These are phyloP conservation scores for Lypha dubia DNA, from an alignment of 2,888 invertebrate genomes.

Conservation along the genomic window DNA sequence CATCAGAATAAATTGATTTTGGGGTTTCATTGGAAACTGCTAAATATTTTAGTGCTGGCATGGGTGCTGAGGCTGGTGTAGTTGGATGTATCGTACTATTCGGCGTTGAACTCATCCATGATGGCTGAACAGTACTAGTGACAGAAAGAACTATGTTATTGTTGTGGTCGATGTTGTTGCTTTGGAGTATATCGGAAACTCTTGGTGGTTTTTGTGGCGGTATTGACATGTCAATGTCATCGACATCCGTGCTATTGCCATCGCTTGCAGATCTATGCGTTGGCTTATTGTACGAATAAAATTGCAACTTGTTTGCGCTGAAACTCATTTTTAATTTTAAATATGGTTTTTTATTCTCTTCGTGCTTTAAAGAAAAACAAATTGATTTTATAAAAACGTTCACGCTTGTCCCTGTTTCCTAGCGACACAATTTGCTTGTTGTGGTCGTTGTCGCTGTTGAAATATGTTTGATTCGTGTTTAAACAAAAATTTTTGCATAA, in stretches of 20 bases:
- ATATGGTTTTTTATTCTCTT: neutral
- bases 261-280: conserved; percentile 18
- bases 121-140: conserved; percentile 75
- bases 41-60: conserved; percentile 32
- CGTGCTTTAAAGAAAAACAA: neutral
- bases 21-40: conserved; percentile 52
- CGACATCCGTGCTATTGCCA: conserved; percentile 53
- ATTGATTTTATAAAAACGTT: neutral
- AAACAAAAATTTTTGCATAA: neutral
- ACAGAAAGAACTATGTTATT: conserved; percentile 73
- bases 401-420: neutral
- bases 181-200: conserved; percentile 51
- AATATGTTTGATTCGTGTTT: conserved; percentile 43
- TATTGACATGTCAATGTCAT: conserved; percentile 61
- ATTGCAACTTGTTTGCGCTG: conserved; percentile 51
- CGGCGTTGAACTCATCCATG: conserved; percentile 47
- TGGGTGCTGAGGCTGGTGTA: neutral
- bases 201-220: conserved; percentile 66
- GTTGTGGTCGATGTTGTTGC: conserved; percentile 78
- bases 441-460: conserved; percentile 41
- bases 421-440: conserved; percentile 17
- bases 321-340: conserved; percentile 54
- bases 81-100: neutral
- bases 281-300: conserved; percentile 59
- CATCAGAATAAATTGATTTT: conserved; percentile 60